Evolutionary conservation across 2,797 vertebrate genomes (phyloP).

Genomic region (Sebastolobus altivelis): DNA sequence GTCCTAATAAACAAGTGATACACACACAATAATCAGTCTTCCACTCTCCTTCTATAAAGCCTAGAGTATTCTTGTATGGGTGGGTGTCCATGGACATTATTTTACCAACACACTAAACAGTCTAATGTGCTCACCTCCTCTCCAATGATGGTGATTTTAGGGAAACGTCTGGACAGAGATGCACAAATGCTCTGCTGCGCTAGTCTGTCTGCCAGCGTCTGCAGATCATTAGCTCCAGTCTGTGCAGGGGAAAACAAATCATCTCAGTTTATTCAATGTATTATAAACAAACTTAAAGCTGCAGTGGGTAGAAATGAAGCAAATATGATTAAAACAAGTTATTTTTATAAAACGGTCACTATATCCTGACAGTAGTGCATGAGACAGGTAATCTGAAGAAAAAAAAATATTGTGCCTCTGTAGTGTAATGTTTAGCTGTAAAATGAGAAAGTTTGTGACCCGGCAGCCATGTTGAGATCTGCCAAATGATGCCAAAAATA

Average conservation of each 20-base stretch:
- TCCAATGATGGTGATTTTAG: constrained; percentile 94
- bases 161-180: constrained; percentile 91
- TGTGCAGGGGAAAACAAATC: constrained; percentile 57
- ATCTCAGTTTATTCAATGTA: not conserved
- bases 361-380: too few species aligned
- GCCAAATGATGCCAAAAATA: too few species aligned
- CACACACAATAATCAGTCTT: not conserved
- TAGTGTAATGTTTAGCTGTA: too few species aligned
- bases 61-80: not conserved
- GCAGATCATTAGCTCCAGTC: constrained; percentile 92
- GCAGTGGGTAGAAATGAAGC: too few species aligned
- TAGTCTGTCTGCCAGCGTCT: constrained; percentile 95
- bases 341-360: too few species aligned
- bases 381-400: too few species aligned
- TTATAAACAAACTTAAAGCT: not conserved
- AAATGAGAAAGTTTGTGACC: too few species aligned
- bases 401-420: too few species aligned
- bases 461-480: too few species aligned
- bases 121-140: constrained; percentile 89
- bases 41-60: not conserved
- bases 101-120: not conserved
- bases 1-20: constrained; percentile 82
- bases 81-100: not conserved
- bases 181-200: constrained; percentile 96
- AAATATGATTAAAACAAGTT: too few species aligned